These are phyloP conservation scores for Meganola albula DNA, from an alignment of 2,888 invertebrate species.

Conservation along the genomic window DNA sequence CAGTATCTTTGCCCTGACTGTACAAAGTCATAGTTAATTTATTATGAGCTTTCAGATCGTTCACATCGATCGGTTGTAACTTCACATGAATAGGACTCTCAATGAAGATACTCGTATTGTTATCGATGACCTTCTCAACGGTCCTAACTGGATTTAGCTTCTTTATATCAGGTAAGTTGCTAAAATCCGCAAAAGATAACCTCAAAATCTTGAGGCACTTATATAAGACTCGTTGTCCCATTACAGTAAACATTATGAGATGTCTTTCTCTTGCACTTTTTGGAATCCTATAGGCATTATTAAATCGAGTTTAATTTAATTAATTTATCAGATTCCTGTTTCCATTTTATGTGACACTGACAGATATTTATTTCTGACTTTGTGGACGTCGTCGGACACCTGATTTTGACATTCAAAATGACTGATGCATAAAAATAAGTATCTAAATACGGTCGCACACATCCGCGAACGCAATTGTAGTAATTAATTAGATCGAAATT, in stretches of 20 bases:
- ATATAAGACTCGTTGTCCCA: conserved; percentile 57
- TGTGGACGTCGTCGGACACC: too few relatives aligned
- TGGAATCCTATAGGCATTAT: conserved; percentile 35
- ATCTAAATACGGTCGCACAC: too few relatives aligned
- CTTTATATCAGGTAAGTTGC: conserved; percentile 62
- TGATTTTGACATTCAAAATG: conserved; percentile 56
- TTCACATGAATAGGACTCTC: conserved; percentile 74
- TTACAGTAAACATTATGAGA: conserved; percentile 56
- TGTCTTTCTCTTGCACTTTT: conserved; percentile 19
- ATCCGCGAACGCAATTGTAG: too few relatives aligned
- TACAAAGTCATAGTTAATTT: conserved; percentile 67
- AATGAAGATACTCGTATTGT: conserved; percentile 66
- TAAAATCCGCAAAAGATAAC: conserved; percentile 65
- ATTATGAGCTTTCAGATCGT: conserved; percentile 62
- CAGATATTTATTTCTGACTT: too few relatives aligned
- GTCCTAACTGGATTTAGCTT: conserved; percentile 66
- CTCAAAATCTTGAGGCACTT: conserved; percentile 73
- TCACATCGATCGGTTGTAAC: conserved; percentile 66
- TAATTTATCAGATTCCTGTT: conserved; percentile 31
- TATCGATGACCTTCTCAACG: conserved; percentile 69
- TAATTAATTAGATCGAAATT: too few relatives aligned
- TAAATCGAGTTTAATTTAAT: conserved; percentile 37
- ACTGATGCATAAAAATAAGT: too few relatives aligned
- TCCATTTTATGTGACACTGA: conserved; percentile 33
- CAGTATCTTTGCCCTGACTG: conserved; percentile 61